These are phyloP conservation scores for Cryptotis parvus DNA, from an alignment of 2,113 vertebrate genomes.

Conservation along the genomic window DNA sequence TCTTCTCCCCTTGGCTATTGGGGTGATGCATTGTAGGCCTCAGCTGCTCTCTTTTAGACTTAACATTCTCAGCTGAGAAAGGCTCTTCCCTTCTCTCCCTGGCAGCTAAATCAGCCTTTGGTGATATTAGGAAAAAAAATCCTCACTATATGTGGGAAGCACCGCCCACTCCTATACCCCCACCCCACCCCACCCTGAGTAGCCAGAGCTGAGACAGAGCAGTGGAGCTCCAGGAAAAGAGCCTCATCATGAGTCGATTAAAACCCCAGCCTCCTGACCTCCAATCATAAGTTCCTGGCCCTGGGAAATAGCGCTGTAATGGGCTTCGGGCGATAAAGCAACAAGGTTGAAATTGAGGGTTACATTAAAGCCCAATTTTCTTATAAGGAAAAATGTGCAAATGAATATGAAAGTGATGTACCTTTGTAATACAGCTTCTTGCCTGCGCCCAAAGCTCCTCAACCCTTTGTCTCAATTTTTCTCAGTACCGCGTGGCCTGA, in stretches of 20 bases:
- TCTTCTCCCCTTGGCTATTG: background rate
- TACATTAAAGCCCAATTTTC: slow-evolving; percentile 82
- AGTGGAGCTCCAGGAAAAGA: slow-evolving; percentile 57
- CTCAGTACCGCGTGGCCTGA: slow-evolving; percentile 35
- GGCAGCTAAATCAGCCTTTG: slow-evolving; percentile 6
- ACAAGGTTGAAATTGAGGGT: slow-evolving; percentile 83
- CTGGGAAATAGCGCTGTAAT: slow-evolving; percentile 80
- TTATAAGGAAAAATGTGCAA: slow-evolving; percentile 76
- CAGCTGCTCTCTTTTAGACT: background rate
- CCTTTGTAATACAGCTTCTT: slow-evolving; percentile 73
- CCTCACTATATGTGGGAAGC: background rate
- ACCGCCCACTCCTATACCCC: no score
- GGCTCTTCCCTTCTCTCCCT: background rate
- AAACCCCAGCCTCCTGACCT: slow-evolving; percentile 76
- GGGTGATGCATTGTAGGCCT: background rate
- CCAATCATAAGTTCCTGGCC: slow-evolving; percentile 73
- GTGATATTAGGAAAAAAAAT: background rate
- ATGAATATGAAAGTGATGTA: slow-evolving; percentile 73
- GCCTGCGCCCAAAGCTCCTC: slow-evolving; percentile 41
- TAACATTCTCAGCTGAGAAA: background rate
- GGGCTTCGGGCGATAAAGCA: slow-evolving; percentile 76
- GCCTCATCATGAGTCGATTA: slow-evolving; percentile 69
- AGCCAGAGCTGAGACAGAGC: slow-evolving; percentile 19
- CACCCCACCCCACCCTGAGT: no score
- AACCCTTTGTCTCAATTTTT: slow-evolving; percentile 73